Evolutionary conservation across 1,140 invertebrate species (phyloP).

Genomic region (Metopolophium dirhodum): DNA sequence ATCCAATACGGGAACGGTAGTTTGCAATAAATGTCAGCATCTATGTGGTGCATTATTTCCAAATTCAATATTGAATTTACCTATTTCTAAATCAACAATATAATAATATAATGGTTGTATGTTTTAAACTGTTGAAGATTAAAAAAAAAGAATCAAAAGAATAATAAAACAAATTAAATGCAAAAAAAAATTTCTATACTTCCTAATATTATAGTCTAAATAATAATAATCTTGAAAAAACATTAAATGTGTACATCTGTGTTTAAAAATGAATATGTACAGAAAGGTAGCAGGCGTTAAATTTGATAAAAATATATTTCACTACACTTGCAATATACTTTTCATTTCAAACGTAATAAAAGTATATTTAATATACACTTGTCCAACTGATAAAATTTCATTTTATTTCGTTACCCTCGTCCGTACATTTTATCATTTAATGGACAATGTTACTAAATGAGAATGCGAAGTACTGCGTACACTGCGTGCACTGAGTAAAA

Average conservation of each 20-base stretch:
- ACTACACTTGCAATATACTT: not conserved
- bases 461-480: not conserved
- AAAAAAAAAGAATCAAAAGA: not conserved
- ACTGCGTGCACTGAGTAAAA: not conserved
- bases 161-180: not conserved
- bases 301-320: not conserved
- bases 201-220: not conserved
- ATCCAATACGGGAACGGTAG: not conserved
- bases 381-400: not conserved
- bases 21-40: not conserved
- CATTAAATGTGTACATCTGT: too few species aligned
- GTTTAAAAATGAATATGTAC: too few species aligned
- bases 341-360: not conserved
- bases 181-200: not conserved
- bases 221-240: too few species aligned
- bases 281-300: not conserved
- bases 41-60: not conserved
- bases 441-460: constrained; percentile 34
- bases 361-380: not conserved
- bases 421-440: not conserved
- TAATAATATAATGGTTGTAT: not conserved
- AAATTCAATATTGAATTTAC: not conserved
- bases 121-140: not conserved
- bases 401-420: not conserved
- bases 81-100: not conserved